Evolutionary conservation across 2,888 invertebrate species (phyloP), one percentile per base, ranked within the genome.

Genomic region (Drosophila barbarae): DNA sequence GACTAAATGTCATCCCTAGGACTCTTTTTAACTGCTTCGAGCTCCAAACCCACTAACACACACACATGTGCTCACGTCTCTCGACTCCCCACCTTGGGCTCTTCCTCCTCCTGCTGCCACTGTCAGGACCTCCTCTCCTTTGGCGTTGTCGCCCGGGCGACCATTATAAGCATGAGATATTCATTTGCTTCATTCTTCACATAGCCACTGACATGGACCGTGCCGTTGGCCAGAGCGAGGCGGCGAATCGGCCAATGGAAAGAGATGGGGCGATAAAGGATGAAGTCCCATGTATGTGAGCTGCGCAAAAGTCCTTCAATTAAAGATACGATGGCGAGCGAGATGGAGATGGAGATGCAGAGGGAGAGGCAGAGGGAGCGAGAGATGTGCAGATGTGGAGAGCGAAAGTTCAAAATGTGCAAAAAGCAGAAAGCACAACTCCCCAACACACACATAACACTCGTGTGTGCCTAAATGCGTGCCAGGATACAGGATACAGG

Each of bases 131-230:
- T 28, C 38, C 38, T 44, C n/a, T 69, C 58, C 49, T 57, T 57
- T 61, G 59, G 42, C 61, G 67, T 44, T 68, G 73, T 63, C 57
- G 61, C 86, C 86, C 79, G 74, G 86, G 85, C 87, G 83, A 86
- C 86, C 87, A 86, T 87, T 86, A 84, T 77, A 86, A 87, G 81
- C 85, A 74, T 73, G 77, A 85, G 84, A 86, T 83, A 86, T 82
- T 84, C 82, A 87, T 75, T 80, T 85, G 85, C 84, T 84, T 68
- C 78, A 84, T 84, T 84, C 84, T 84, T 81, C 84, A 75, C 78
- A 77, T 77, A 83, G 84, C 81, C 77, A 77, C 70, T 77, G 77
- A 69, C 72, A 70, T 79, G 85, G 78, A 79, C 51, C 34, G 30
- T 15, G 13, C 35, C 42, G 41, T 44, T 26, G 28, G 60, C 49